Evolutionary conservation across 2,888 invertebrate genomes (phyloP).

Genomic region (Lepeophtheirus nordmannii): DNA sequence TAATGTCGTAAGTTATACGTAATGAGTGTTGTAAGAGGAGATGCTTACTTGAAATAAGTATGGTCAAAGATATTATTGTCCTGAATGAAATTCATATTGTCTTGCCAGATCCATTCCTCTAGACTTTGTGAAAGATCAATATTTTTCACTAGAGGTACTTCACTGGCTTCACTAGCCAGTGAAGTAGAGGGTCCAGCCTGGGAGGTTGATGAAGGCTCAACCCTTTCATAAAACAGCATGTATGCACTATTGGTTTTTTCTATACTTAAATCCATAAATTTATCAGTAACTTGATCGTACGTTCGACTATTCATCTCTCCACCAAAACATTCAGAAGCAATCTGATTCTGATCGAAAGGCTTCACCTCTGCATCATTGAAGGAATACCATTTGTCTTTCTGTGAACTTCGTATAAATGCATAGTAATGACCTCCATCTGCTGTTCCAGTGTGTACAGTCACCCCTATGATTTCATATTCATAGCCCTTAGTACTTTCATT

Average conservation of each 20-base stretch:
- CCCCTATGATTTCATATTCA: conserved; percentile 66
- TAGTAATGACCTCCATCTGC: conserved; percentile 95
- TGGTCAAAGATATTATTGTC: conserved; percentile 93
- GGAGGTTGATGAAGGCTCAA: conserved; percentile 34
- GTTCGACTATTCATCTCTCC: conserved; percentile 61
- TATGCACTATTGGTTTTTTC: conserved; percentile 95
- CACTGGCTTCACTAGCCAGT: conserved; percentile 25
- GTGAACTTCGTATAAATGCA: conserved; percentile 65
- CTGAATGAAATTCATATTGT: conserved; percentile 84
- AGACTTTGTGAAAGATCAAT: conserved; percentile 58
- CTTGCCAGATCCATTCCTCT: conserved; percentile 92
- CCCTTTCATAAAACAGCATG: conserved; percentile 87
- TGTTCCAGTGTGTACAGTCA: conserved; percentile 93
- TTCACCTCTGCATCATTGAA: conserved; percentile 89
- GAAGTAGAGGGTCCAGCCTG: conserved; percentile 10
- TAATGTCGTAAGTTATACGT: background rate
- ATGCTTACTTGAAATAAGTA: conserved; percentile 70
- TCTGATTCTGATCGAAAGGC: conserved; percentile 82
- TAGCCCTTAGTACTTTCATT: conserved; percentile 30
- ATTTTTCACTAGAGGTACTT: conserved; percentile 30
- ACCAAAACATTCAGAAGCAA: conserved; percentile 88
- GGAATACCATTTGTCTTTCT: conserved; percentile 74
- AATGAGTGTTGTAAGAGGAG: background rate
- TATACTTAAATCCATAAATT: conserved; percentile 92
- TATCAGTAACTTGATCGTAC: conserved; percentile 48